Base-by-base conservation (phyloP, 2,888 invertebrate genomes). In the Brachyptera risi region DNA sequence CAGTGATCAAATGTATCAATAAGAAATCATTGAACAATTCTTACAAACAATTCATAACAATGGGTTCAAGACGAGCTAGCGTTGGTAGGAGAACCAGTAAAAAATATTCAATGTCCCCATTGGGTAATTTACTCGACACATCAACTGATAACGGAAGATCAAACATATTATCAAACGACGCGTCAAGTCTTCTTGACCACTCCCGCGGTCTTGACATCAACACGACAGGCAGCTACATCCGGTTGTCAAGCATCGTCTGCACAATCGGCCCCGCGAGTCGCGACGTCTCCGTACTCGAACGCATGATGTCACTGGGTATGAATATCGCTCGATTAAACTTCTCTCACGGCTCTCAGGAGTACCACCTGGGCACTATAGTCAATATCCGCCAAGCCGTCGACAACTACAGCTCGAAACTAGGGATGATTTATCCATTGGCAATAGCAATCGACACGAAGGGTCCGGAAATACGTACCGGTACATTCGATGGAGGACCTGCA, bases 401-500 rank as follows among this genome's bases (percentile, higher is more conserved):
- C 15, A 72, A 69, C 47, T 73, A 76, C 65, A 73, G 72, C 57
- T 69, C 75, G 61, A 71, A 72, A 38, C 63, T 69, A 13, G 70
- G 69, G 1, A 69, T 72, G 50, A 69, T 66, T 27, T 69, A 65
- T 61, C 77, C 81, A 2, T 72, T 83, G n/a, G 83, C 81, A 38
- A 80, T 84, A 67, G 84, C 84, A 27, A 71, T 83, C 63, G 83
- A 84, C 70, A 84, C 84, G 1, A 83, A 83, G 70, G 83, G 83
- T 2, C 83, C 83, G 1, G 84, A 84, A 70, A 84, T 84, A 64
- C 73, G 84, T 63, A 84, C 84, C 9, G 83, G 83, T 27, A 71
- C 83, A 42, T 71, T 83, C 37, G 75, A 77, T 15, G 54, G 37
- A 3, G 54, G 54, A 4, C 35, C 23, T 17, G 23, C 35, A 67